Base-by-base conservation (phyloP, 2,797 vertebrate genomes). In the Dromococcyx pavoninus region DNA sequence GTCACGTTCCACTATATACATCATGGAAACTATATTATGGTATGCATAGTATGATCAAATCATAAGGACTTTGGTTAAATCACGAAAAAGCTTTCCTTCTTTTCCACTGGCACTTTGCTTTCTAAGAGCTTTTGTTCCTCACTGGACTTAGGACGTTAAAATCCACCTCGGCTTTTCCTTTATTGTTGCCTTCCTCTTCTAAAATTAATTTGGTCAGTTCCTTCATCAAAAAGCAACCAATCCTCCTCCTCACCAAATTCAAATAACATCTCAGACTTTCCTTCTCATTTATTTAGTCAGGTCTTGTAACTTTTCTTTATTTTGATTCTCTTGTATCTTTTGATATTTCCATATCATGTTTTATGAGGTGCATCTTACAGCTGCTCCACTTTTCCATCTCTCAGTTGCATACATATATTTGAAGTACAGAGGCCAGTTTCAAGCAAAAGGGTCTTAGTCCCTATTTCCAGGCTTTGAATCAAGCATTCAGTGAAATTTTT, bases 401-500 rank as follows among this genome's bases (percentile, higher is more conserved):
- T 65, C 57, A 44, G 25, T 62, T 9, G 3, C 32, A 72, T 54
- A 57, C 2, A 4, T 19, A 65, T 28, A 54, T 86, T 78, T 66
- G 78, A 90, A 91, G 30, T 14, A 65, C 30, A 69, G 37, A 81
- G 39, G 11, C 17, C 86, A 13, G 7, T 75, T 90, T 90, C 71
- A 82, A 76, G 37, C 17, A 58, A 50, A 91, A 88, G 80, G 14
- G 8, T 65, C 46, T 84, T 86, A 69, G 56, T 57, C 62, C 27
- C 65, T 43, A 84, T 44, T 65, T 81, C 39, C 65, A 50, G 19
- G 22, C 12, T 84, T 77, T 58, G 41, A 93, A 88, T 71, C 70
- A 81, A 57, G 41, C 21, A 81, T 72, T 77, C 74, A 93, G 37
- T 90, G 80, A 88, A 58, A 35, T 58, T 86, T 91, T 94, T 83